Conservation (phyloP, 2,113 vertebrate genomes). For the Megaceryle maxima region DNA sequence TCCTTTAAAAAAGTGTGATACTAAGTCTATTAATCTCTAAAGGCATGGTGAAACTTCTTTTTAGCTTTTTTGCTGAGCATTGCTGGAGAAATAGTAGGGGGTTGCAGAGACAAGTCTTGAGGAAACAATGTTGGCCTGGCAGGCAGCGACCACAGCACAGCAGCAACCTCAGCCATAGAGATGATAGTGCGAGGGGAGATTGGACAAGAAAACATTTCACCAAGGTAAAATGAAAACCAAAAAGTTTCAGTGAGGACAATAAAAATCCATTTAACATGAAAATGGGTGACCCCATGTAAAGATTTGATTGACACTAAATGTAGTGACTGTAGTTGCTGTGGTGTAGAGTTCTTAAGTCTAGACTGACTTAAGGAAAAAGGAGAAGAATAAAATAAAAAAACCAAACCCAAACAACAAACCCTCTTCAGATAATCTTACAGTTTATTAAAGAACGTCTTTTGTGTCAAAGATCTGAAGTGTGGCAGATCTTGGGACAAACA, state of each 20-base stretch:
- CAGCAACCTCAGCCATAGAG: neutral
- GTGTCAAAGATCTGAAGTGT: neutral
- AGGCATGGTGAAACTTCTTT: neutral
- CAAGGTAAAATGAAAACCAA: neutral
- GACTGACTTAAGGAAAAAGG: neutral
- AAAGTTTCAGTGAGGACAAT: neutral
- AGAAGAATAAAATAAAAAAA: too few species aligned
- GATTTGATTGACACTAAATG: neutral
- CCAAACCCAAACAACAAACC: neutral
- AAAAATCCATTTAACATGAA: neutral
- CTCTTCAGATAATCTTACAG: neutral
- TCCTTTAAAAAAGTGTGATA: accelerated
- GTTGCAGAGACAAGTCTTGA: neutral
- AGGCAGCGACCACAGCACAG: neutral
- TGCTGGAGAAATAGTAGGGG: neutral
- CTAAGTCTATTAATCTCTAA: neutral
- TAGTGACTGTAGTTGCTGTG: neutral
- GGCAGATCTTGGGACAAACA: neutral
- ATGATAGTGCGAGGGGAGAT: neutral
- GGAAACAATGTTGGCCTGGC: neutral
- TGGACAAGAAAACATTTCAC: neutral
- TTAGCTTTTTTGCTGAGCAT: neutral
- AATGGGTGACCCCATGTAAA: neutral
- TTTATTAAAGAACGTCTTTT: neutral
- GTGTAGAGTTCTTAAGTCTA: neutral